phyloP scores from a whole-genome alignment of 2,113 vertebrate genomes.

The Grammomys surdaster region DNA sequence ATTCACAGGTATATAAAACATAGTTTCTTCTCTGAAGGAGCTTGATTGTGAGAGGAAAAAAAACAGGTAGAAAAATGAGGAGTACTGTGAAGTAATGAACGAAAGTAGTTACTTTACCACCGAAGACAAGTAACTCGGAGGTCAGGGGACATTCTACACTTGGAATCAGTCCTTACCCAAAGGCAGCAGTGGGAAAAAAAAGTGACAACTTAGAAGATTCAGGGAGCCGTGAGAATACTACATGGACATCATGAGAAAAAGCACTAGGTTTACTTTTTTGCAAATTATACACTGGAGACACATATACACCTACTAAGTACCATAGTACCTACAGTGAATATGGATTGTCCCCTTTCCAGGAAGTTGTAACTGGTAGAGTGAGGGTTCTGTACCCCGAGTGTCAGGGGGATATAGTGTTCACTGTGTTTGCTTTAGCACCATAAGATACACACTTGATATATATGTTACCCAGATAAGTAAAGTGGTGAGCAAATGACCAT shows the following conservation, averaged over 20 bases:
- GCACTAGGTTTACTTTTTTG: not conserved
- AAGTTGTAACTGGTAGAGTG: not conserved
- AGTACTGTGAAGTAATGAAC: not conserved
- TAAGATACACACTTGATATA: not conserved
- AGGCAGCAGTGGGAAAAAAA: not conserved
- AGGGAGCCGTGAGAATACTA: not conserved
- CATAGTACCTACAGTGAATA: not conserved
- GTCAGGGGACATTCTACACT: not conserved
- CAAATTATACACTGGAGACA: not conserved
- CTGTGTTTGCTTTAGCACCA: not conserved
- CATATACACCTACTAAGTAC: not conserved
- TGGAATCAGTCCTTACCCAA: constrained; percentile 31
- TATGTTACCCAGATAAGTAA: not conserved
- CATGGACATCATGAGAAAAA: not conserved
- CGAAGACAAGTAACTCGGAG: not conserved
- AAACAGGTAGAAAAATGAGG: not conserved
- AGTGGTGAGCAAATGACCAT: not conserved
- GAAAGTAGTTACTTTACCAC: constrained; percentile 1
- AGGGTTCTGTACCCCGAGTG: not conserved
- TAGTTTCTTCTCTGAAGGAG: not conserved
- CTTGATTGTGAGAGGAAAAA: not conserved
- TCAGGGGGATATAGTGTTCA: not conserved
- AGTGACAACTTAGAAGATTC: not conserved
- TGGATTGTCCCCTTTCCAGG: not conserved
- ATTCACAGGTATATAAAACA: not conserved